Base-by-base conservation (phyloP, 2,797 vertebrate species). In the Scomberomorus guttatus region DNA sequence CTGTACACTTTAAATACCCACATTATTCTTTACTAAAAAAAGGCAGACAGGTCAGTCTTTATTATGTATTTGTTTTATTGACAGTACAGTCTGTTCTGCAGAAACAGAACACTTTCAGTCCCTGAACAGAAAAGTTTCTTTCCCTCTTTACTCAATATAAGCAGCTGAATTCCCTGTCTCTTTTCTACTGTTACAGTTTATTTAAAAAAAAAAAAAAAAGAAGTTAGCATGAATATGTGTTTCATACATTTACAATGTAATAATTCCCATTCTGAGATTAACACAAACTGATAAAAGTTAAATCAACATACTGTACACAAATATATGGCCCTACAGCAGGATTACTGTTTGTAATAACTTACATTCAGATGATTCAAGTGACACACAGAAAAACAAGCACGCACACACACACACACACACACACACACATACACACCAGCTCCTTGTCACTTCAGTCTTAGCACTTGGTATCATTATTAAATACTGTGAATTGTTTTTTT, bases 331-430 rank as follows among this genome's bases (percentile, higher is more conserved):
- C 81, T 85, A 85, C 80, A 93, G 71, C 94, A 94, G 92, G 85
- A 90, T 85, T 84, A 80, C 73, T 60, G 73, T 56, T 81, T 81
- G 75, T 25, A 84, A 85, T 93, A 94, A 93, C 92, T 94, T 95
- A 97, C 96, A 97, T 96, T 97, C 95, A 95, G 86, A 95, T 94
- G 91, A 92, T 90, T 95, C 81, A 93, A 81, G 80, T 90, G 92
- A 92, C 91, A 93, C 80, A 92, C 81, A 89, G 75, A 79, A 68
- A 71, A 22, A 66, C 50, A 75, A 59, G 22, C 75, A 50, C 60
- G 57, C 64, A 58, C 52, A 75, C 25, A 64, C 8, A 55, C 25
- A 70, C 24, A 64, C 8, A 56, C 27, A 92, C 91, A 93, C 80
- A 92, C 81, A 89, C 54, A 55, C 34, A 55, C 22, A 74, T 60